Percentiles rank a stretch among this genome's conserved stretches.
Conservation (phyloP, 2,888 invertebrate genomes). For the Xestobium rufovillosum region DNA sequence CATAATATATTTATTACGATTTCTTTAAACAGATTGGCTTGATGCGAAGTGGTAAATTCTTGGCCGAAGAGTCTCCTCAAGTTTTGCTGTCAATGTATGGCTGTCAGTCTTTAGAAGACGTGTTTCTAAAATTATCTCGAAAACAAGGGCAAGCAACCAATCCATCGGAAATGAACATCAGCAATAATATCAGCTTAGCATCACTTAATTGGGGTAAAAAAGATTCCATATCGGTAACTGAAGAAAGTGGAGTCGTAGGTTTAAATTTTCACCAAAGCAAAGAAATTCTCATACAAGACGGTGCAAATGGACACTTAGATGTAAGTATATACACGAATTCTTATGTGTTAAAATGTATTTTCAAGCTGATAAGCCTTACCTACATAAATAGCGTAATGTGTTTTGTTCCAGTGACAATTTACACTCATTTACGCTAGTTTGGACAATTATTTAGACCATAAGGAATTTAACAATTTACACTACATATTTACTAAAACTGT, state of each 20-base stretch:
- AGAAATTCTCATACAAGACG: conserved; percentile 74
- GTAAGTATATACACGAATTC: too few relatives aligned
- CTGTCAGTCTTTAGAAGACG: conserved; percentile 81
- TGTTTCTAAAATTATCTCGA: conserved; percentile 82
- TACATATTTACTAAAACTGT: too few relatives aligned
- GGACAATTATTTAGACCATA: too few relatives aligned
- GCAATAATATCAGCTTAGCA: conserved; percentile 72
- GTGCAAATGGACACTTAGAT: conserved; percentile 58
- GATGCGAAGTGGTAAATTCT: conserved; percentile 83
- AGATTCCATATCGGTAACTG: conserved; percentile 76
- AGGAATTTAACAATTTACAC: too few relatives aligned
- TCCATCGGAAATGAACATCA: conserved; percentile 53
- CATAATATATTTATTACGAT: too few relatives aligned
- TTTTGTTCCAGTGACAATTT: too few relatives aligned
- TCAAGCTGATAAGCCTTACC: too few relatives aligned
- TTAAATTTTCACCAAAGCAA: conserved; percentile 88
- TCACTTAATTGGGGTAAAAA: conserved; percentile 74
- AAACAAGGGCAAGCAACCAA: conserved; percentile 58
- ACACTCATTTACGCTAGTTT: too few relatives aligned
- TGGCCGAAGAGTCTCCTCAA: conserved; percentile 87
- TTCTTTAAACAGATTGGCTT: conserved; percentile 97
- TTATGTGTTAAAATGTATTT: too few relatives aligned
- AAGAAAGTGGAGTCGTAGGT: conserved; percentile 80
- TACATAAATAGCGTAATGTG: too few relatives aligned
- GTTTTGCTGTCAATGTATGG: conserved; percentile 75